Conservation (phyloP, 1,140 invertebrate species). For the Drosophila sturtevanti region DNA sequence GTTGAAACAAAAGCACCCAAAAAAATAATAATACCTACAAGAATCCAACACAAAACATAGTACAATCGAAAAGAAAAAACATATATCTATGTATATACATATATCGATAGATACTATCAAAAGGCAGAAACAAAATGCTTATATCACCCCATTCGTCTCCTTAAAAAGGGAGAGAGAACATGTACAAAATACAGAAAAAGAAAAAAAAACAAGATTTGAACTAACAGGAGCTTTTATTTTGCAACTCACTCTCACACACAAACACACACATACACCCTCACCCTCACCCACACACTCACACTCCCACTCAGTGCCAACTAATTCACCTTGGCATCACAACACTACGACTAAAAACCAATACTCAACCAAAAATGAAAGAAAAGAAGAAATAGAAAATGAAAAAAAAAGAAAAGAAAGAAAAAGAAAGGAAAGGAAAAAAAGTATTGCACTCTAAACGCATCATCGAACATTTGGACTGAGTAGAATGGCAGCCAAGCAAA, state of each 20-base stretch:
- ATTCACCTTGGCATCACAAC: conserved; percentile 6
- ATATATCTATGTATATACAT: not conserved
- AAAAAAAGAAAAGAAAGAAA: not conserved
- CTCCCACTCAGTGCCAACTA: conserved; percentile 5
- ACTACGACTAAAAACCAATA: not conserved
- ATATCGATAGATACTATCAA: not conserved
- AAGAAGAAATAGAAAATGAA: not conserved
- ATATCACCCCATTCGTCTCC: not conserved
- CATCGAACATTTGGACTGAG: conserved; percentile 7
- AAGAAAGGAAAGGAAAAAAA: not conserved
- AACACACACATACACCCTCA: not conserved
- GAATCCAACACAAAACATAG: conserved; percentile 7
- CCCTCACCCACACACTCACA: not conserved
- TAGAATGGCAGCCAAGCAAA: not conserved
- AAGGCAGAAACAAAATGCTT: conserved; percentile 1
- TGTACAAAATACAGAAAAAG: not conserved
- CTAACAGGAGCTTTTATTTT: conserved; percentile 21
- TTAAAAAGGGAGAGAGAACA: not conserved
- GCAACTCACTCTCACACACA: not conserved
- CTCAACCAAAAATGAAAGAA: not conserved
- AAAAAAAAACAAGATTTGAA: conserved; percentile 8
- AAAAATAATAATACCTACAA: conserved; percentile 35
- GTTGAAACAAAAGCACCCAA: conserved; percentile 56
- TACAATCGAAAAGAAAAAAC: not conserved
- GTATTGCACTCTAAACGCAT: not conserved